Evolutionary conservation across 2,113 vertebrate genomes (phyloP).

Genomic region (Oreochromis aureus): DNA sequence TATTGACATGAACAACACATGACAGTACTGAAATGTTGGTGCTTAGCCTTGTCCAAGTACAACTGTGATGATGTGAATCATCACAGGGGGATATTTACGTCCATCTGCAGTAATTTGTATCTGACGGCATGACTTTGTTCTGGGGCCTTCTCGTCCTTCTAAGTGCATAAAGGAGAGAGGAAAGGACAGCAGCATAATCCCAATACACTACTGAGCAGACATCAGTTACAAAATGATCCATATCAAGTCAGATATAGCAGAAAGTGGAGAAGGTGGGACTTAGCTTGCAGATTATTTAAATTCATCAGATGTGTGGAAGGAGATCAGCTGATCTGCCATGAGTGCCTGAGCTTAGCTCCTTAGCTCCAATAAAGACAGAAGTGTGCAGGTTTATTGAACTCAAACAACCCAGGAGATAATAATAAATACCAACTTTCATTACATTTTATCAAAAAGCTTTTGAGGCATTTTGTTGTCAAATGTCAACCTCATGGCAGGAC

Average conservation of each 20-base stretch:
- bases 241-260: background rate
- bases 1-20: background rate
- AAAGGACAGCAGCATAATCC: background rate
- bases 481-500: background rate
- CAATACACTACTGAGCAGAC: background rate
- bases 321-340: background rate
- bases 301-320: background rate
- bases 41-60: background rate
- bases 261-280: background rate
- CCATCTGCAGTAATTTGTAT: background rate
- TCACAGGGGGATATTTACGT: background rate
- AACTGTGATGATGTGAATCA: background rate
- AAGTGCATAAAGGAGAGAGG: background rate
- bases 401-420: background rate
- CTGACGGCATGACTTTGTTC: background rate
- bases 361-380: background rate
- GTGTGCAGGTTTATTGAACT: background rate
- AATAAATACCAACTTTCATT: background rate
- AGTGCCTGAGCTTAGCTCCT: background rate
- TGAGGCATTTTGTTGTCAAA: background rate
- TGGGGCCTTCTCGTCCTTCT: background rate
- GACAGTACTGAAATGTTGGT: background rate
- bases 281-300: background rate
- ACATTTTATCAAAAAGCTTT: background rate
- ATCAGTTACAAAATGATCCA: too few species aligned